Percentiles rank a stretch among this genome's conserved stretches.
These are phyloP conservation scores for Halisarca cf. caerulea DNA, from an alignment of 37 sponge, comb jelly and placozoan genomes.

Conservation along the genomic window DNA sequence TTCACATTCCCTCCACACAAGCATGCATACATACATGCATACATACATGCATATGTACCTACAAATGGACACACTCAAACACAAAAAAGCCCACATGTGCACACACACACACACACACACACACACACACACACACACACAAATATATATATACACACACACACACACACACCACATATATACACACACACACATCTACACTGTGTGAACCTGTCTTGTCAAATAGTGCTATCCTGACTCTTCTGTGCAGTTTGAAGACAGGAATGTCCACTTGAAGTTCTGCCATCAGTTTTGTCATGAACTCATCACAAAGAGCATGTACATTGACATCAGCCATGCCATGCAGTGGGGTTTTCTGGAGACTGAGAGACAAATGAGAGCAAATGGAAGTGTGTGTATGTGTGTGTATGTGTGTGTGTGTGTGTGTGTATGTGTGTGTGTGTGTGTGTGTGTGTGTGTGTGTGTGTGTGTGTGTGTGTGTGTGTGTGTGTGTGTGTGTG, in stretches of 20 bases:
- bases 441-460: conserved; percentile 75
- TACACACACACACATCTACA: neutral
- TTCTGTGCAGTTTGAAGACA: conserved; percentile 65
- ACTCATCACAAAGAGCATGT: conserved; percentile 80
- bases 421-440: neutral
- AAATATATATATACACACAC: no score
- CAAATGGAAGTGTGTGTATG: neutral
- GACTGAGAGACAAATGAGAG: conserved; percentile 25
- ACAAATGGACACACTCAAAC: no score
- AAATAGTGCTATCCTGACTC: conserved; percentile 25
- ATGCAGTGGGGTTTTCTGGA: conserved; percentile 76
- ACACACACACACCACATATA: no score
- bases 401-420: neutral
- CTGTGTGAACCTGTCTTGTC: conserved; percentile 5
- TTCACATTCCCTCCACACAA: no score
- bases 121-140: no score
- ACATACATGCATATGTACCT: no score
- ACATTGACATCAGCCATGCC: conserved; percentile 43
- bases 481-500: neutral
- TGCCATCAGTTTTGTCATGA: conserved; percentile 60
- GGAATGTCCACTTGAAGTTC: conserved; percentile 63
- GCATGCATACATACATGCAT: no score
- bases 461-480: neutral
- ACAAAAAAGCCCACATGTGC: no score
- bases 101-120: no score